Conservation (phyloP, 2,888 invertebrate genomes). For the Gasteruption jaculator region DNA sequence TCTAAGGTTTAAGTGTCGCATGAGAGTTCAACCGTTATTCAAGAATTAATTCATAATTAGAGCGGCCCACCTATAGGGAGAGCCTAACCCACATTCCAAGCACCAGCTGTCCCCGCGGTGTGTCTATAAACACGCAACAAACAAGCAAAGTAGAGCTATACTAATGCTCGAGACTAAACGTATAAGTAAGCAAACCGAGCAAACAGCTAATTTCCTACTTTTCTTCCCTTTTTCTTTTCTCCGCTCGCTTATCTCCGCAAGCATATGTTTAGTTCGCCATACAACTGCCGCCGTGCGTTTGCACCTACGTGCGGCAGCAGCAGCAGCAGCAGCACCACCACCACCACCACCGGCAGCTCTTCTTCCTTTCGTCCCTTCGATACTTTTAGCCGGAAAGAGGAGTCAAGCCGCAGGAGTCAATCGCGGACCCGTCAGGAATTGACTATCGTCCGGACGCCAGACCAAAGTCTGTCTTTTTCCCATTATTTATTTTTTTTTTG, state of each 20-base stretch:
- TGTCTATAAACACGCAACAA: constrained; percentile 6
- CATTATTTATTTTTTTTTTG: too few species aligned
- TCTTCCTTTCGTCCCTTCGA: too few species aligned
- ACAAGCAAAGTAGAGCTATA: too few species aligned
- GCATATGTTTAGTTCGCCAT: too few species aligned
- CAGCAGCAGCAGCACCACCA: too few species aligned
- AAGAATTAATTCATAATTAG: constrained; percentile 50
- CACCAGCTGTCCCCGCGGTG: constrained; percentile 39
- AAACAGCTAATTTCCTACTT: constrained; percentile 26
- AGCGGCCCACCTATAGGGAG: constrained; percentile 38
- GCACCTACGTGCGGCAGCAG: not conserved
- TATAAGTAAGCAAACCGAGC: constrained; percentile 8
- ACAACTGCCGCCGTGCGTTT: constrained; percentile 3
- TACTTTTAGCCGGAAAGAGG: too few species aligned
- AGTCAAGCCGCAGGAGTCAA: constrained; percentile 29
- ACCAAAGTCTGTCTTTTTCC: too few species aligned
- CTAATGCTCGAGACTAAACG: constrained; percentile 11
- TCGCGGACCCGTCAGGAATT: constrained; percentile 31
- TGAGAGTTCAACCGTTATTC: constrained; percentile 47
- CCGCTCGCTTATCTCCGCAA: constrained; percentile 10
- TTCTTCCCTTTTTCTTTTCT: constrained; percentile 22
- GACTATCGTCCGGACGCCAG: constrained; percentile 26
- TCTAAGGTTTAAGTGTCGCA: constrained; percentile 34
- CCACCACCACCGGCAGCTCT: too few species aligned
- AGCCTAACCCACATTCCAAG: constrained; percentile 44